Evolutionary conservation across 2,888 invertebrate species (phyloP).

Genomic region (Cryptocephalus moraei): DNA sequence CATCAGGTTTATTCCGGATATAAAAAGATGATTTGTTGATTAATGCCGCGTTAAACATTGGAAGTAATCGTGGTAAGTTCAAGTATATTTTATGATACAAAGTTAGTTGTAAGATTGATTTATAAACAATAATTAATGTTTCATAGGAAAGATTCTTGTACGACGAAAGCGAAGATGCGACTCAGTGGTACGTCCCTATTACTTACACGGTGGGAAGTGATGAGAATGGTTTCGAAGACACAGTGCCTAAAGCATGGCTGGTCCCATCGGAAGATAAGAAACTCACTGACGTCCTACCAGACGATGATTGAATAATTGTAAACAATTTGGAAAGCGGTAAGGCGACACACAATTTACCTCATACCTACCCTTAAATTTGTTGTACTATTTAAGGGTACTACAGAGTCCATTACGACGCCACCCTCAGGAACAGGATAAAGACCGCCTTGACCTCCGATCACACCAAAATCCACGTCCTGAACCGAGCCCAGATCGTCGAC

Average conservation of each 20-base stretch:
- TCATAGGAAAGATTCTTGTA: background rate
- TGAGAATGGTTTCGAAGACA: conserved; percentile 29
- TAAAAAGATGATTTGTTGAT: no score
- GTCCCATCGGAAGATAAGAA: conserved; percentile 8
- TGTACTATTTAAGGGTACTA: background rate
- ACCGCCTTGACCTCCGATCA: background rate
- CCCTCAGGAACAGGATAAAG: background rate
- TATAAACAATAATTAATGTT: background rate
- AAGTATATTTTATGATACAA: no score
- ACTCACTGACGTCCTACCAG: conserved; percentile 4
- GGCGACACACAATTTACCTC: background rate
- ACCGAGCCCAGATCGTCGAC: conserved; percentile 67
- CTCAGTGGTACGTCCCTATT: conserved; percentile 42
- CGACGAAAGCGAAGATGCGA: background rate
- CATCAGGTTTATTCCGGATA: background rate
- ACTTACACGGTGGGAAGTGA: conserved; percentile 39
- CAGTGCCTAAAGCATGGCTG: conserved; percentile 30
- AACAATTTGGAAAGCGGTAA: conserved; percentile 20
- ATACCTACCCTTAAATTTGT: background rate
- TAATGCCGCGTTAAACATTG: no score
- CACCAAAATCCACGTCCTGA: conserved; percentile 35
- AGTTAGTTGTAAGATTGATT: no score
- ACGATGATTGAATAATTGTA: conserved; percentile 18
- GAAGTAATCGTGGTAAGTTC: no score
- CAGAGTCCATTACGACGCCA: background rate